Conservation (phyloP, 2,113 vertebrate species). For the Rhineura floridana region DNA sequence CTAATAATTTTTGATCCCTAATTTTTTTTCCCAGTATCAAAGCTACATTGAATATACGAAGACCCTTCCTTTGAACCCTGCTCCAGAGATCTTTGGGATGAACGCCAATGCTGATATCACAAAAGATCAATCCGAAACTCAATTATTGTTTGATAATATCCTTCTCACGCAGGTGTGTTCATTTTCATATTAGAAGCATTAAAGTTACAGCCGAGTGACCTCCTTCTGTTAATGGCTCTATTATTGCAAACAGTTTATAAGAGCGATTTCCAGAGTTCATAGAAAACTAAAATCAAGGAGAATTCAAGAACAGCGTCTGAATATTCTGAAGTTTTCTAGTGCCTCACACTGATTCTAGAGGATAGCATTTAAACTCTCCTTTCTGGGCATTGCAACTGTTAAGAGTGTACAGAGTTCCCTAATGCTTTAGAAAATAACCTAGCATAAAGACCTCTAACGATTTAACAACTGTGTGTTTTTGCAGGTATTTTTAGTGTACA, state of each 20-base stretch:
- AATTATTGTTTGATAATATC: conserved; percentile 85
- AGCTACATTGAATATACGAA: conserved; percentile 87
- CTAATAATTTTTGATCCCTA: neutral
- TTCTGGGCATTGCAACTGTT: neutral
- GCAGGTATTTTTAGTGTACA: neutral
- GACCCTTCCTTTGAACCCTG: conserved; percentile 82
- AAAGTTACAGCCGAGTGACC: neutral
- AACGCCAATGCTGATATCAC: conserved; percentile 87
- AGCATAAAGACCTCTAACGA: neutral
- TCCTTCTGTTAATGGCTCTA: neutral
- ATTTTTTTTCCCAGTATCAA: conserved; percentile 72
- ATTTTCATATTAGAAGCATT: neutral
- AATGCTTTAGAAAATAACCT: neutral
- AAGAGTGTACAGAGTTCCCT: neutral
- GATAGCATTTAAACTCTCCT: too few species aligned
- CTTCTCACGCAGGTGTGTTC: conserved; percentile 84
- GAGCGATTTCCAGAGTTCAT: too few species aligned
- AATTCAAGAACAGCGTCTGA: neutral
- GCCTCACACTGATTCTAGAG: neutral
- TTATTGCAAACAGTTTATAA: too few species aligned
- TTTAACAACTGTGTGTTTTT: neutral
- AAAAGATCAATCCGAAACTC: conserved; percentile 87
- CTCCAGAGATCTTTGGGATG: conserved; percentile 88
- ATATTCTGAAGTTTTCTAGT: neutral
- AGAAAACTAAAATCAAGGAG: neutral